A percentile compares a stretch with the other conserved stretches of the same genome.
Conservation (phyloP, 2,113 vertebrate genomes). For the Corythaeola cristata region DNA sequence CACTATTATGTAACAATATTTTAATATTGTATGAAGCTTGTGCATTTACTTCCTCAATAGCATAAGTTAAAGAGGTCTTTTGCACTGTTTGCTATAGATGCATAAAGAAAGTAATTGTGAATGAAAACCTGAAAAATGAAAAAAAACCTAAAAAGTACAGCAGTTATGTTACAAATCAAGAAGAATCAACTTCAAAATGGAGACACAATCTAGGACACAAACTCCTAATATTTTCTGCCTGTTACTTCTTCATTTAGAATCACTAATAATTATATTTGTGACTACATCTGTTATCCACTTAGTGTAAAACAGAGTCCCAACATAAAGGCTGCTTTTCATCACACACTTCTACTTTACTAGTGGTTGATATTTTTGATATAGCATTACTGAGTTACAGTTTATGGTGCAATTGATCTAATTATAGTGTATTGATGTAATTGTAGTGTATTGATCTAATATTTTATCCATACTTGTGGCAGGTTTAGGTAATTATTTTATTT, state of each 20-base stretch:
- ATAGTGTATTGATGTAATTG: neutral
- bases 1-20: neutral
- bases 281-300: neutral
- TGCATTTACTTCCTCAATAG: neutral
- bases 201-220: neutral
- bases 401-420: neutral
- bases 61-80: neutral
- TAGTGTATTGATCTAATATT: neutral
- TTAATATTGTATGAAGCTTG: neutral
- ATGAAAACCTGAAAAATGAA: neutral
- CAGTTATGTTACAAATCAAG: neutral
- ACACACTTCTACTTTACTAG: neutral
- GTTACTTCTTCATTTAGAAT: neutral
- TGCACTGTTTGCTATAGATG: accelerated
- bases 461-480: neutral
- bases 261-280: neutral
- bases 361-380: neutral
- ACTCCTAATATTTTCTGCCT: neutral
- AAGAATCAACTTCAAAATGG: neutral
- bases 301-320: neutral
- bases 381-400: neutral
- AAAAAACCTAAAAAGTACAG: neutral
- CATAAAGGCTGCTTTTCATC: neutral
- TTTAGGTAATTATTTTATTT: neutral
- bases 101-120: neutral